These are phyloP conservation scores for Oceanodroma tethys DNA, from an alignment of 2,113 vertebrate species.

Conservation along the genomic window DNA sequence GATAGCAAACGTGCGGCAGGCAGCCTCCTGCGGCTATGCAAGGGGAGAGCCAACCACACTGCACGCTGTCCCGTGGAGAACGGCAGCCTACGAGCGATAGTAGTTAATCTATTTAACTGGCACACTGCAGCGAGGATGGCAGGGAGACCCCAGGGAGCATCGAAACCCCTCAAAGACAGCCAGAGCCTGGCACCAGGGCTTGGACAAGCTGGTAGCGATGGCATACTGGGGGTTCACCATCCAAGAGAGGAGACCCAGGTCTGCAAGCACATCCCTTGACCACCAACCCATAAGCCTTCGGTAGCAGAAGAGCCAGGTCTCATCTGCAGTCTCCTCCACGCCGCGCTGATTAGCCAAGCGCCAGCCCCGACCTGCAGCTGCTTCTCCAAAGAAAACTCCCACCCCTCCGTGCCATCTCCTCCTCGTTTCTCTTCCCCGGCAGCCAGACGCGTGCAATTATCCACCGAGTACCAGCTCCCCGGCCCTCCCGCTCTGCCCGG, in stretches of 20 bases:
- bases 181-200: neutral
- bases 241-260: neutral
- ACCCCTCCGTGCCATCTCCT: neutral
- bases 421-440: neutral
- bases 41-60: accelerated
- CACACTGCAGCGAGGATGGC: neutral
- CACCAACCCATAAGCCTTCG: neutral
- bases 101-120: neutral
- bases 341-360: neutral
- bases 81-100: accelerated
- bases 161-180: neutral
- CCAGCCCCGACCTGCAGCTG: neutral
- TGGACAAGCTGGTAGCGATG: neutral
- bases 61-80: neutral
- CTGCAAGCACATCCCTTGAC: neutral
- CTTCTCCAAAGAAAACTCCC: constrained; percentile 11
- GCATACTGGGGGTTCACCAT: accelerated
- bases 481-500: neutral
- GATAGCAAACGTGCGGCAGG: accelerated
- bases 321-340: neutral
- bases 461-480: neutral
- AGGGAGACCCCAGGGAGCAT: neutral
- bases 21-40: accelerated
- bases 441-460: neutral
- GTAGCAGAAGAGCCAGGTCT: neutral